Conservation (phyloP, 2,113 vertebrate species). For the Zosterops lateralis region DNA sequence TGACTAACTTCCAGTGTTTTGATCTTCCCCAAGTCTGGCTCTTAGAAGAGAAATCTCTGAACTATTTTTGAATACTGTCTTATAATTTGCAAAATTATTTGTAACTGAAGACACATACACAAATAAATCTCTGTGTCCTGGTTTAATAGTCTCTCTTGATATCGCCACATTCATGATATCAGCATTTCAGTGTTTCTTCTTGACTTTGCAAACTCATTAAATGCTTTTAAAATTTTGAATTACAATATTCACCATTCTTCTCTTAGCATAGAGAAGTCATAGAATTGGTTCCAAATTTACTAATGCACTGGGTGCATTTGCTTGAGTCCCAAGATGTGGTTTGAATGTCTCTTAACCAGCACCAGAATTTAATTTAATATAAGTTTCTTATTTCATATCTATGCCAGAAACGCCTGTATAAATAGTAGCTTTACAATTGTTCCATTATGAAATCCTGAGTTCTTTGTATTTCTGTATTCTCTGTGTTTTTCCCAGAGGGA, state of each 20-base stretch:
- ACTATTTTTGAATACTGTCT: neutral
- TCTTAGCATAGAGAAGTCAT: neutral
- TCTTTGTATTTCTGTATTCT: neutral
- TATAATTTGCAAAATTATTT: neutral
- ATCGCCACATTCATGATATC: neutral
- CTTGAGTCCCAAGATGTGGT: neutral
- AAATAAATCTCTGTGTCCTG: neutral
- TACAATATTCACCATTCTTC: neutral
- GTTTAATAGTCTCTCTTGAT: neutral
- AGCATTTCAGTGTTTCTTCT: neutral
- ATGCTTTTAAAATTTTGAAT: neutral
- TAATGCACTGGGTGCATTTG: neutral
- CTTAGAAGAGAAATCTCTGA: neutral
- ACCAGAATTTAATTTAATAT: neutral
- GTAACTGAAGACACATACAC: neutral
- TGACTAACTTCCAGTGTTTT: neutral
- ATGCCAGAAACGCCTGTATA: neutral
- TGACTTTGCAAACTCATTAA: neutral
- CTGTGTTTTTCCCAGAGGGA: neutral
- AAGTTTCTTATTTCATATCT: neutral
- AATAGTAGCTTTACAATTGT: neutral
- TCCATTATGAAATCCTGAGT: neutral
- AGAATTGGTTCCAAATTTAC: neutral
- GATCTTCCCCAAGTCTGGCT: neutral
- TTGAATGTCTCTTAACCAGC: neutral